Evolutionary conservation across 2,888 invertebrate species (phyloP).

Genomic region (Chrysolina americana): DNA sequence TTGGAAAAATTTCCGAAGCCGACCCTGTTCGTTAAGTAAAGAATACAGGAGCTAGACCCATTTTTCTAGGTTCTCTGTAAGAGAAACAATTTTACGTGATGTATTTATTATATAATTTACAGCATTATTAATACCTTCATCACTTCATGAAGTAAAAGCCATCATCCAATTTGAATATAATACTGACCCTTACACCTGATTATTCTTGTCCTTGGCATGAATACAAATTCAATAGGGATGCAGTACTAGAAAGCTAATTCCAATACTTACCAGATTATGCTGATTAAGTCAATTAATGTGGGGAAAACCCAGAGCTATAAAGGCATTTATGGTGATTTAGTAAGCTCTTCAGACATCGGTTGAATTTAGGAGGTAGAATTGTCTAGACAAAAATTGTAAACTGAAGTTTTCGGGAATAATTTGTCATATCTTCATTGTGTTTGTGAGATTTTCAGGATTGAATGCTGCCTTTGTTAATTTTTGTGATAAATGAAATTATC

Average conservation of each 20-base stretch:
- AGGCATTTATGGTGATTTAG: neutral
- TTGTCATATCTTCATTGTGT: neutral
- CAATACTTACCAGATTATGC: neutral
- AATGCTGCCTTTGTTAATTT: neutral
- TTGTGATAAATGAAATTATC: too few species aligned
- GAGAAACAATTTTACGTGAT: too few species aligned
- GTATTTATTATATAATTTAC: too few species aligned
- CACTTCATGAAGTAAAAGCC: neutral
- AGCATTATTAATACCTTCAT: neutral
- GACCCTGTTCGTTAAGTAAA: too few species aligned
- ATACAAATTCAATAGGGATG: neutral
- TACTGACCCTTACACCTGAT: neutral
- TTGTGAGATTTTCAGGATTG: neutral
- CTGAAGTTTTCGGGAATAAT: neutral
- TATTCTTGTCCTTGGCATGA: neutral
- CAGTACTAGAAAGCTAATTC: neutral
- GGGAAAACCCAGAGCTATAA: slow-evolving; percentile 2
- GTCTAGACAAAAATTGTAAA: slow-evolving; percentile 13
- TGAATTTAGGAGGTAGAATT: neutral
- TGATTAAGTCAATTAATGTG: slow-evolving; percentile 17
- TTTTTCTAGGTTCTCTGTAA: too few species aligned
- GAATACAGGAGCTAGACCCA: too few species aligned
- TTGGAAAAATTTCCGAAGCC: too few species aligned
- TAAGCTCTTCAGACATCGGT: neutral
- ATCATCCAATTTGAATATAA: neutral